Evolutionary conservation across 2,888 invertebrate species (phyloP).

Genomic region (Hypomecis atomaria): DNA sequence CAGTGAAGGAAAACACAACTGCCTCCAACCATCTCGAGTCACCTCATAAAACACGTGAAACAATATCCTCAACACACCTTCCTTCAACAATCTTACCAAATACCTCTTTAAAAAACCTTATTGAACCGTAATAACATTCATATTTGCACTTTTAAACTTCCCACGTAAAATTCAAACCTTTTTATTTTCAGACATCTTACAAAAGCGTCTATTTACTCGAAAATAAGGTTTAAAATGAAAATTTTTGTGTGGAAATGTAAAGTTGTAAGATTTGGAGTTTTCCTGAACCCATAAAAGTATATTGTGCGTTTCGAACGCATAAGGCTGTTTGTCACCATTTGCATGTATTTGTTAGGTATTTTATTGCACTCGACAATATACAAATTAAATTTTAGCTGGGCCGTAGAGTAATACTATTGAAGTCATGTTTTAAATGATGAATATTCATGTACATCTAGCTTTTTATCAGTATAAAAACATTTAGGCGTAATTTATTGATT

Average conservation of each 20-base stretch:
- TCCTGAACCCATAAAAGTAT: conserved; percentile 80
- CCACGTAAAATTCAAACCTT: background rate
- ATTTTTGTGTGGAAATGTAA: conserved; percentile 31
- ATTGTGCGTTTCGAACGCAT: conserved; percentile 81
- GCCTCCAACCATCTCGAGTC: conserved; percentile 71
- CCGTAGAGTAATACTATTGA: background rate
- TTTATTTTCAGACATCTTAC: background rate
- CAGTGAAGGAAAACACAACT: conserved; percentile 64
- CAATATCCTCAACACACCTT: conserved; percentile 69
- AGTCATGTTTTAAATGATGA: no score
- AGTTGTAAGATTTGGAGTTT: conserved; percentile 67
- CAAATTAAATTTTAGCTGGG: background rate
- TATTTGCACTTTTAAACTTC: conserved; percentile 29
- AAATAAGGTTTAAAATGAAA: conserved; percentile 41
- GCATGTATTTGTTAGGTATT: conserved; percentile 63
- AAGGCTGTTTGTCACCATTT: conserved; percentile 82
- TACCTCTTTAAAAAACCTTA: conserved; percentile 30
- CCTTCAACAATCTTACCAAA: conserved; percentile 21
- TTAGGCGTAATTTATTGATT: no score
- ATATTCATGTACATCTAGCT: no score
- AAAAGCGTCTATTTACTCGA: conserved; percentile 9
- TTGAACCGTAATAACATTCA: conserved; percentile 41
- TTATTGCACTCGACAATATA: conserved; percentile 8
- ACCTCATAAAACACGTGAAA: conserved; percentile 84
- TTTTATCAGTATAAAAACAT: no score